These are phyloP conservation scores for Pteropus alecto DNA, from an alignment of 2,113 vertebrate genomes.

Conservation along the genomic window DNA sequence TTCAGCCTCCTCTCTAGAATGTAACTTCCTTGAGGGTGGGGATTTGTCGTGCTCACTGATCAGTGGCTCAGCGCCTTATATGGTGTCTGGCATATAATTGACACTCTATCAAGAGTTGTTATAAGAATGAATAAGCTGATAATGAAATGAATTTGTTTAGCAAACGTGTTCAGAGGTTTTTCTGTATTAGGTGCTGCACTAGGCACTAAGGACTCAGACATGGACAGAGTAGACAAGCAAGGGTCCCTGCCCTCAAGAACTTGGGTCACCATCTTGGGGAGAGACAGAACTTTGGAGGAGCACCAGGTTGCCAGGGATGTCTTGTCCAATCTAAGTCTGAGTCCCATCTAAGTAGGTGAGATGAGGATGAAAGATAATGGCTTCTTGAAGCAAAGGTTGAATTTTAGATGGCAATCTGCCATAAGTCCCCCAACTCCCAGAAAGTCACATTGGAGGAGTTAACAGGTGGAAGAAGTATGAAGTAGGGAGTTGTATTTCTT, in stretches of 20 bases:
- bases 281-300: neutral
- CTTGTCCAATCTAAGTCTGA: neutral
- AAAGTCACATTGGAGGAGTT: neutral
- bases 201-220: neutral
- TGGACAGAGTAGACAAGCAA: neutral
- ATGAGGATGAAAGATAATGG: neutral
- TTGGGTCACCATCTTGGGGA: neutral
- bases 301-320: neutral
- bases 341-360: neutral
- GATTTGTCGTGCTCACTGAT: neutral
- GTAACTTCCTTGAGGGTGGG: neutral
- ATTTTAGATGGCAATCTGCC: neutral
- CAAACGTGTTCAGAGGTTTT: neutral
- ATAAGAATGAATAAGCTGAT: neutral
- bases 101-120: neutral
- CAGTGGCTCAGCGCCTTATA: neutral
- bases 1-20: neutral
- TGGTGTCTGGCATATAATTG: rapidly evolving
- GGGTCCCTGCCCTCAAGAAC: neutral
- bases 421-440: neutral
- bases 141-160: neutral
- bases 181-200: neutral
- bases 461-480: neutral
- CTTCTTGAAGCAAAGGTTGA: neutral
- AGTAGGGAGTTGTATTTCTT: neutral